These are phyloP conservation scores for Miltochrista miniata DNA, from an alignment of 2,888 invertebrate species.

Conservation along the genomic window DNA sequence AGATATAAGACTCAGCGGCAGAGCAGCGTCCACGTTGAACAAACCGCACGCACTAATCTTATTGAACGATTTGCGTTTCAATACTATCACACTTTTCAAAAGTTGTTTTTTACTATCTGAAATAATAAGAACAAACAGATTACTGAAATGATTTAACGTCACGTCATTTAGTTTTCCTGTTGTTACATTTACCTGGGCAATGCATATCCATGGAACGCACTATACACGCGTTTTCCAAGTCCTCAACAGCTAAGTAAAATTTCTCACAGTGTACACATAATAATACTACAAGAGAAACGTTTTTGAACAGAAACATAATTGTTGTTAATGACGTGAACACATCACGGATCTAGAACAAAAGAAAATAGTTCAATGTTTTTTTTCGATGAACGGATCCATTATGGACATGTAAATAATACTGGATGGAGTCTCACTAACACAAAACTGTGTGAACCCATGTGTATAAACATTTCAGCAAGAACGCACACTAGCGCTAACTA, in stretches of 20 bases:
- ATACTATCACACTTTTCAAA: conserved; percentile 3
- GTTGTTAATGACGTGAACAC: not conserved
- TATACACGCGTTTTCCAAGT: conserved; percentile 19
- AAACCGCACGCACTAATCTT: conserved; percentile 9
- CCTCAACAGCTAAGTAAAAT: conserved; percentile 29
- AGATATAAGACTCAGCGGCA: not conserved
- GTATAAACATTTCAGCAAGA: too few relatives aligned
- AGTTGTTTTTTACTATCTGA: conserved; percentile 3
- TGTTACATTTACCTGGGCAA: conserved; percentile 6
- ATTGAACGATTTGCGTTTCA: conserved; percentile 4
- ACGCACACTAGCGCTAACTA: too few relatives aligned
- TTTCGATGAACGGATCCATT: too few relatives aligned
- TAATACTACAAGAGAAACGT: conserved; percentile 18
- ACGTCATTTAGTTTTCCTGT: too few relatives aligned
- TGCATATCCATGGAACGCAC: conserved; percentile 7
- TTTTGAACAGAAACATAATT: conserved; percentile 11
- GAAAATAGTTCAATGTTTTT: too few relatives aligned
- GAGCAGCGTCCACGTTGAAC: conserved; percentile 1
- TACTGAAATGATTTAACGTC: too few relatives aligned
- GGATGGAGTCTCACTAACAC: not conserved
- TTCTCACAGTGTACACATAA: conserved; percentile 30
- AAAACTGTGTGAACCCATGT: not conserved
- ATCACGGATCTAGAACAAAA: not conserved
- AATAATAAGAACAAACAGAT: not conserved
- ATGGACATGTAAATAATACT: not conserved